Evolutionary conservation across 2,113 vertebrate genomes (phyloP), one percentile per base, ranked within the genome.

Genomic region (Thryonomys swinderianus): DNA sequence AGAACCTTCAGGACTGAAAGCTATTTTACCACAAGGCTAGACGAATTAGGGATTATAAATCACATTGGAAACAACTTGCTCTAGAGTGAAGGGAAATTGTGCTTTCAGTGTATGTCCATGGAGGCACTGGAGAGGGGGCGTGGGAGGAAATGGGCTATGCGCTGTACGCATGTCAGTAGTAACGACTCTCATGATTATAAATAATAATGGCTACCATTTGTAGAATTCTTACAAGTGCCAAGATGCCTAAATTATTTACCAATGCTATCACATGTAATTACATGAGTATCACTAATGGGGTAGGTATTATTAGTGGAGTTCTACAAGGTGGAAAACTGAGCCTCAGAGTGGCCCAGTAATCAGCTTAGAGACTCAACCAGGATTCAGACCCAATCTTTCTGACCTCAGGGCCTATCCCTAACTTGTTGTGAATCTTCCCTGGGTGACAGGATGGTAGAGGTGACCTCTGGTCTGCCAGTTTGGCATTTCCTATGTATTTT

Each of bases 131-230:
- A 48, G 76, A 37, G 42, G 42, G 64, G 48, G 18, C 27, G 13
- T 16, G 32, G 81, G 61, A 62, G 20, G 42, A 59, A 67, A 71
- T 80, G 67, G 66, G 67, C 80, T 78, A 0, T 85, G 90, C 88
- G 81, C 79, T 85, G 69, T 71, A 20, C 88, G 55, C 17, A 27
- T 9, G 21, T 84, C 62, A 64, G 30, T 91, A 69, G 61, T 79
- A 79, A 85, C 88, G 73, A 66, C 64, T 76, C 27, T 90, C 78
- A n/a, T 79, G 86, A 96, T 95, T 80, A 66, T 85, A 73, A 94
- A 91, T 91, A 94, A 88, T 79, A 74, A 82, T 18, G 74, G 55
- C 88, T 92, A 8, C 85, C 69, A 21, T 92, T 95, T 95, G 83
- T 67, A 90, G 74, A 53, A 11, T 51, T 25, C 71, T 93, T 93